Evolutionary conservation across 2,797 vertebrate genomes (phyloP), one percentile per base, ranked within the genome.

Genomic region (Takifugu ocellatus): DNA sequence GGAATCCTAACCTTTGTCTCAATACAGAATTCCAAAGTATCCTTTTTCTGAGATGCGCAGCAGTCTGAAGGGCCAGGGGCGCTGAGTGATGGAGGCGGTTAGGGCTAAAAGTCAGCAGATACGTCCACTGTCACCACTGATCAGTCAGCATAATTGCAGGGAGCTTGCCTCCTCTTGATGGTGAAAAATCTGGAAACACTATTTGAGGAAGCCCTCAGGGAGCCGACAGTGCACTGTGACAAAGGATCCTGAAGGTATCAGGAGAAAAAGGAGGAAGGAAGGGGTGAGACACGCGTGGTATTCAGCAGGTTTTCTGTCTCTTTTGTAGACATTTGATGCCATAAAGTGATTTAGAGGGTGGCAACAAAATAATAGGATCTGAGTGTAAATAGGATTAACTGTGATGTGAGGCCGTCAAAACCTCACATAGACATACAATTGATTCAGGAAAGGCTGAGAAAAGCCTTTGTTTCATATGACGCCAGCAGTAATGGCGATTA

Each of bases 181-280:
- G 78, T 72, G 79, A 83, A 78, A 79, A 82, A 87, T 88, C 84
- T 87, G 81, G 82, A 87, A 87, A 79, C 74, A 79, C 81, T 80
- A 77, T 79, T 70, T 59, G 64, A 63, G 70, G 68, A 73, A 61
- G 49, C 52, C 75, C 69, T 59, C 25, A 5, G 66, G 72, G 70
- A 69, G 66, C 55, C 2, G 51, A 63, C 48, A 0, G 25, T n/a
- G 46, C 67, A 62, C 68, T 78, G 66, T 78, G 68, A 83, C 64
- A 78, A 59, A 81, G 59, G 25, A 60, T 58, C 47, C 29, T 60
- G 24, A 57, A 70, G 36, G 60, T 70, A 68, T 76, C 60, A 51
- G 43, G 16, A 54, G 49, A 24, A 46, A 61, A 53, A 31, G 51
- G 47, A 65, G 50, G 53, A 58, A 61, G 43, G 74, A 69, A 49